These are phyloP conservation scores for Lathamus discolor DNA, from an alignment of 2,113 vertebrate species.

Conservation along the genomic window DNA sequence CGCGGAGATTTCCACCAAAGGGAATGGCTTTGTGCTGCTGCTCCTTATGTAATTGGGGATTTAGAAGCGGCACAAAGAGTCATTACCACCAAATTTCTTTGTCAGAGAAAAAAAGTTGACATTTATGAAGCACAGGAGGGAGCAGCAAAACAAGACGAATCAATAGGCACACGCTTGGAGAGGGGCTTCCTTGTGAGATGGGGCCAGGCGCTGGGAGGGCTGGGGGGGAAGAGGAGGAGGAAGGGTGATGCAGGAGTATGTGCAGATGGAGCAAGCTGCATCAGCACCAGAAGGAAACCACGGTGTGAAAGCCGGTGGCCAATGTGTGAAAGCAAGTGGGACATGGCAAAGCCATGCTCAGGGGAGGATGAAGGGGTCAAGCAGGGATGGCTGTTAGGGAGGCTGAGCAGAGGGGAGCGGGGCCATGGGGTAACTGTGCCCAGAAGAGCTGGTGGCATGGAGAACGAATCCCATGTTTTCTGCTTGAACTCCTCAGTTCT, in stretches of 20 bases:
- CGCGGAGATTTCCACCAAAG: slow-evolving; percentile 73
- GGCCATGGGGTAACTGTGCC: accelerated
- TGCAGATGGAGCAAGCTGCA: not conserved
- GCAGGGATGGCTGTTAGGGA: not conserved
- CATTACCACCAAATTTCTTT: slow-evolving; percentile 74
- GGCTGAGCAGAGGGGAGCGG: not conserved
- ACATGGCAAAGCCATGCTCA: accelerated
- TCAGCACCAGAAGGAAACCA: not conserved
- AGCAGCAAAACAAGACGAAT: slow-evolving; percentile 39
- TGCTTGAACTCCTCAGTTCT: slow-evolving; percentile 40
- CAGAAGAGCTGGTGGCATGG: not conserved
- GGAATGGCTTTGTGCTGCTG: slow-evolving; percentile 72
- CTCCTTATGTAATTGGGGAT: slow-evolving; percentile 76
- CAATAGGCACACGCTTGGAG: not conserved
- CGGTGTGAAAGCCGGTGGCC: accelerated
- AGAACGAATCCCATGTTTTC: slow-evolving; percentile 23
- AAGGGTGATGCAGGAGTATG: not conserved
- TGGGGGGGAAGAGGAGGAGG: not conserved
- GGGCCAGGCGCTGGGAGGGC: not conserved
- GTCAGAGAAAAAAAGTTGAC: slow-evolving; percentile 63
- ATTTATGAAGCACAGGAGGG: slow-evolving; percentile 62
- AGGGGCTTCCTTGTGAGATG: not conserved
- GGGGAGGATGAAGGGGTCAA: not conserved
- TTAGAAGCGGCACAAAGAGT: slow-evolving; percentile 74
- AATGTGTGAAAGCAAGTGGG: not conserved